Conservation (phyloP, 2,888 invertebrate species). For the Lochmaea crataegi region DNA sequence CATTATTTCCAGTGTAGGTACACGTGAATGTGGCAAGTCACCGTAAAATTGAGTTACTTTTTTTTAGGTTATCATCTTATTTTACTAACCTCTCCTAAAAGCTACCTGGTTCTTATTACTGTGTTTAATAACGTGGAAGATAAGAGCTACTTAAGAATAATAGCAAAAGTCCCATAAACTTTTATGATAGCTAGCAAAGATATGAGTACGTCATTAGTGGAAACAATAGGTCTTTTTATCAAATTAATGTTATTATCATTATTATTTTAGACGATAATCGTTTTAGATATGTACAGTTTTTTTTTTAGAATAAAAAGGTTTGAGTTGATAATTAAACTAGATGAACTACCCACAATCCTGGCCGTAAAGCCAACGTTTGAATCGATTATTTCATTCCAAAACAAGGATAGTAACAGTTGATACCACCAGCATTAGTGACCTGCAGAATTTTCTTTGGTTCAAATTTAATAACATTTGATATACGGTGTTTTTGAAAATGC, state of each 20-base stretch:
- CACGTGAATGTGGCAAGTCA: background rate
- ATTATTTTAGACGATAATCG: conserved; percentile 14
- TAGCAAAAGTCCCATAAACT: conserved; percentile 37
- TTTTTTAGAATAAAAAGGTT: background rate
- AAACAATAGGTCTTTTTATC: conserved; percentile 26
- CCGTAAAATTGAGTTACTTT: conserved; percentile 29
- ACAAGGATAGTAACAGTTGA: no score
- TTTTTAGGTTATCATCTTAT: conserved; percentile 23
- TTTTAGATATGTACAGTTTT: conserved; percentile 15
- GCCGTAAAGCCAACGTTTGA: no score
- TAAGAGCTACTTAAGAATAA: conserved; percentile 39
- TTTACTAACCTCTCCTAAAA: conserved; percentile 25
- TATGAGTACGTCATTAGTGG: conserved; percentile 25
- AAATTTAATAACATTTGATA: no score
- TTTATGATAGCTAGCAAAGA: conserved; percentile 39
- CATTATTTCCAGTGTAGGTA: conserved; percentile 10
- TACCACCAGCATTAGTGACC: no score
- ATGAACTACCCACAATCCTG: no score
- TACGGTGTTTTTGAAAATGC: no score
- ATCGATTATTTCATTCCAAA: no score
- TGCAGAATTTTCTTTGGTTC: no score
- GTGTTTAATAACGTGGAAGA: conserved; percentile 41
- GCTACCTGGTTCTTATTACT: conserved; percentile 39
- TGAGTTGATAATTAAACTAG: background rate
- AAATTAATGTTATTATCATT: conserved; percentile 31